phyloP scores from a whole-genome alignment of 2,797 vertebrate species.

The Pipistrellus nathusii region DNA sequence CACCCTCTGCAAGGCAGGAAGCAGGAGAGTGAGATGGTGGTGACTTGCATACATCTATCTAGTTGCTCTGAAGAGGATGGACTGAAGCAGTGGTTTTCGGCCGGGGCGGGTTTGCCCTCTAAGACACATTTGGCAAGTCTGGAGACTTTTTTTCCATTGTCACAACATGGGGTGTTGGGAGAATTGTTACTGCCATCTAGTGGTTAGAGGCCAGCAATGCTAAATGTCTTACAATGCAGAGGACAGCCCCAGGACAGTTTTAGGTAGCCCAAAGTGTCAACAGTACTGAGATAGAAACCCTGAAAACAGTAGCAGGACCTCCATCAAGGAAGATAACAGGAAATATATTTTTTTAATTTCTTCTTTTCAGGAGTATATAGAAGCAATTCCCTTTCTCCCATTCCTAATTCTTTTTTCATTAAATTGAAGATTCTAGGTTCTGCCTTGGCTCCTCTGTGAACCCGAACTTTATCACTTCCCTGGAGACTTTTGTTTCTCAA shows the following conservation, averaged over 20 bases:
- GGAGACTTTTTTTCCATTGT: neutral
- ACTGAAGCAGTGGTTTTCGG: neutral
- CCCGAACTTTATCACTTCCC: neutral
- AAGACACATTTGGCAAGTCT: neutral
- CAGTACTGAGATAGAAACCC: neutral
- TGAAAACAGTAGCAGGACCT: neutral
- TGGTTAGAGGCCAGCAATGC: neutral
- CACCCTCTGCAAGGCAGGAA: neutral
- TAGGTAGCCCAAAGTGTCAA: neutral
- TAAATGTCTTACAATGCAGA: neutral
- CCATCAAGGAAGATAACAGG: neutral
- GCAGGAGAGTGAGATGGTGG: neutral
- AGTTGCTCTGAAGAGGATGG: neutral
- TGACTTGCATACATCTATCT: neutral
- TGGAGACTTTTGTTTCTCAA: neutral
- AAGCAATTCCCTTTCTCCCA: neutral
- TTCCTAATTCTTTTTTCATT: neutral
- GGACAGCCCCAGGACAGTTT: neutral
- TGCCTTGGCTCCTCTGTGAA: neutral
- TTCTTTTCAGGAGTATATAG: neutral
- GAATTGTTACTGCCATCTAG: constrained; percentile 49
- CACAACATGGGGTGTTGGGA: neutral
- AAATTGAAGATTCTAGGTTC: neutral
- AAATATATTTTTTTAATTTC: neutral
- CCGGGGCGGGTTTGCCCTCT: neutral